Base-by-base conservation (phyloP, 2,888 invertebrate species). In the Acleris emargana region DNA sequence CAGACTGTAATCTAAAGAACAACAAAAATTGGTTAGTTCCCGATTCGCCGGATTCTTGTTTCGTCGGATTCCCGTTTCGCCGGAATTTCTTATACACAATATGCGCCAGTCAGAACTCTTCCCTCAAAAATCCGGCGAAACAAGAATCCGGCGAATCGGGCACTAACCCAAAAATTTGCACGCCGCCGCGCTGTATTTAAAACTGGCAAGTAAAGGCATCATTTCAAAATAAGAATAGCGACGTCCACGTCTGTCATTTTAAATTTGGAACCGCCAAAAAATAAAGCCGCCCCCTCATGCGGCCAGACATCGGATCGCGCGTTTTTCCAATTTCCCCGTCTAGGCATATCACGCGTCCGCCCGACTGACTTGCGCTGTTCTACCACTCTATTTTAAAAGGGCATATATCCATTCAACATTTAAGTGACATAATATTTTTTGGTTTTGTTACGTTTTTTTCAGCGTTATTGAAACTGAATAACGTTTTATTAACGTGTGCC, bases 321-420 rank as follows among this genome's bases (percentile, higher is more conserved):
- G 78, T 84, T 88, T 89, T 88, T 86, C 82, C 89, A 88, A 89
- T 89, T 90, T 89, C 87, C 89, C 83, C 73, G 68, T 70, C 69
- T 64, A 68, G 68, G 70, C 80, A 71, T 88, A 89, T 89, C 89
- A 73, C 71, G 69, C 73, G 77, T 86, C 78, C 87, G 78, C 74
- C 73, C 75, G 82, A 78, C 68, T 88, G 88, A 79, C 76, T 83
- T 73, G 72, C 69, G 42, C 69, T 69, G 68, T 58, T 58, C 58
- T 72, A 77, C 80, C 77, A 78, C 77, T 71, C 60, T 68, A 66
- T 72, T 67, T 64, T 13, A 32, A 60, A 43, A 59, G 25, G 18
- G 28, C 55, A 1, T 54, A 60, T 13, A 42, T 32, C 20, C 5
- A 4, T 18, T 22, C 49, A 38, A 1, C 42, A 16, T n/a, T 54